Evolutionary conservation across 2,113 vertebrate genomes (phyloP).

Genomic region (Rissa tridactyla): DNA sequence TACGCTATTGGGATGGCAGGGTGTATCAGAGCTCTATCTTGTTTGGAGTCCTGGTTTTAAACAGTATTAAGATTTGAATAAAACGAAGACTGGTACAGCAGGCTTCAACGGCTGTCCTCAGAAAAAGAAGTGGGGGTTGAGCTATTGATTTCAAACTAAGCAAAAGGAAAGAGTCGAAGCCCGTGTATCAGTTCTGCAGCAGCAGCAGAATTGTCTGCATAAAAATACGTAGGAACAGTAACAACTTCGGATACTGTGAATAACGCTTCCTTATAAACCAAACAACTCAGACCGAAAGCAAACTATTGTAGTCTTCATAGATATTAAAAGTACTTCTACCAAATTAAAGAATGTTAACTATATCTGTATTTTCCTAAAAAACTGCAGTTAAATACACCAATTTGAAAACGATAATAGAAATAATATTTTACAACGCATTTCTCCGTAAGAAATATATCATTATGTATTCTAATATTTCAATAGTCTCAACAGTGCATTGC

Average conservation of each 20-base stretch:
- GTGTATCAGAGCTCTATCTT: not conserved
- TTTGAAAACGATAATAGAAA: not conserved
- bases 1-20: not conserved
- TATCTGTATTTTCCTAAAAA: not conserved
- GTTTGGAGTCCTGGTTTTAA: not conserved
- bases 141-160: not conserved
- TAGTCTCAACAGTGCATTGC: not conserved
- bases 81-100: not conserved
- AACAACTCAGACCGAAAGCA: not conserved
- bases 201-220: not conserved
- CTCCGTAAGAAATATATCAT: not conserved
- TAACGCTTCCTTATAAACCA: not conserved
- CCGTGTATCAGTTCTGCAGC: not conserved
- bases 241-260: not conserved
- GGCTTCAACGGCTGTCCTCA: not conserved
- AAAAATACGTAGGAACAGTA: not conserved
- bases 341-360: not conserved
- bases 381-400: not conserved
- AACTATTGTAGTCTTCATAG: not conserved
- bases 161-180: not conserved
- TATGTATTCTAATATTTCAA: not conserved
- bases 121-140: not conserved
- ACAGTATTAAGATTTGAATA: not conserved
- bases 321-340: not conserved
- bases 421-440: not conserved